Evolutionary conservation across 2,113 vertebrate species (phyloP).

Genomic region (Brachionichthys hirsutus): DNA sequence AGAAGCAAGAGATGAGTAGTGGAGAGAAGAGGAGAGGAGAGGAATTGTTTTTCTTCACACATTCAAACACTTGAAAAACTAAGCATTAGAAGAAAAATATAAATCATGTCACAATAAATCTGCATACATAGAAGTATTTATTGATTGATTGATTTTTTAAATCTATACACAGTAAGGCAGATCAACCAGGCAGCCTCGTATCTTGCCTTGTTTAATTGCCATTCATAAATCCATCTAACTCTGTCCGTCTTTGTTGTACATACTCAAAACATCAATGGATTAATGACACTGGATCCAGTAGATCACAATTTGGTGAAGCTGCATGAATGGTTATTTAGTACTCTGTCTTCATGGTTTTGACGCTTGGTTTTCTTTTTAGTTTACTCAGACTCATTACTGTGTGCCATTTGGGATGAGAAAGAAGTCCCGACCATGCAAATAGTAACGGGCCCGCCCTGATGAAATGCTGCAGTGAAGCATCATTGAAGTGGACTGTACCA

Average conservation of each 20-base stretch:
- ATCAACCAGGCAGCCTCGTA: constrained; percentile 15
- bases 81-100: neutral
- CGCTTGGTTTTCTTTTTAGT: neutral
- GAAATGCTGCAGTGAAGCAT: constrained; percentile 7
- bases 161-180: neutral
- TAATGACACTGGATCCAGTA: neutral
- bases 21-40: too few relatives aligned
- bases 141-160: neutral
- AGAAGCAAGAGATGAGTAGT: constrained; percentile 4
- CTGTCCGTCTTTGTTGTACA: neutral
- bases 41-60: neutral
- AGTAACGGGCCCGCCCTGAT: neutral
- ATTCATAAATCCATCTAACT: constrained; percentile 21
- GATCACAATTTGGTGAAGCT: neutral
- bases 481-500: constrained; percentile 1
- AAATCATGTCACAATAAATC: neutral
- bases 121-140: neutral
- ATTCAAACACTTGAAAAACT: neutral
- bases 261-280: neutral
- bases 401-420: neutral
- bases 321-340: constrained; percentile 1
- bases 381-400: neutral
- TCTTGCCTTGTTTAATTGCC: neutral
- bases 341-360: neutral
- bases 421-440: constrained; percentile 14